Conservation (phyloP, 1,140 invertebrate species). For the Schmidtea mediterranea region DNA sequence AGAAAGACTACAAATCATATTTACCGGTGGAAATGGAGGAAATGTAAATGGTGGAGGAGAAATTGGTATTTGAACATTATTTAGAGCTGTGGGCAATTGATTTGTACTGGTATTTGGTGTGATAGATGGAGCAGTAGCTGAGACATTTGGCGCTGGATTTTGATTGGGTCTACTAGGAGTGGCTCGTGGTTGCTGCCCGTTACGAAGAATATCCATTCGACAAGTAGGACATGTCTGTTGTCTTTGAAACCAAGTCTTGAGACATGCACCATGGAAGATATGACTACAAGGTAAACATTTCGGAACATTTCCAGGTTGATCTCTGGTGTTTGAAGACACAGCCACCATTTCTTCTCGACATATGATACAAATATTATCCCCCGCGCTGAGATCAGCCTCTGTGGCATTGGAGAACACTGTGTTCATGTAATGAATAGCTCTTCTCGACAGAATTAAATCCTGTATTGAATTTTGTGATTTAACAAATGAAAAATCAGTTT, state of each 20-base stretch:
- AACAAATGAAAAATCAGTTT: no score
- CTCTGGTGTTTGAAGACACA: conserved; percentile 9
- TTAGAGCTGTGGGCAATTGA: conserved; percentile 18
- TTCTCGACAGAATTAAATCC: background rate
- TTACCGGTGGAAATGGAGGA: background rate
- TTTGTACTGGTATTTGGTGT: background rate
- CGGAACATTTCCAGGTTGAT: conserved; percentile 9
- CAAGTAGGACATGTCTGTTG: conserved; percentile 99
- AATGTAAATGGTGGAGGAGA: conserved; percentile 4
- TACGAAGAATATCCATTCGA: conserved; percentile 65
- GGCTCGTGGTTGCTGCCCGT: background rate
- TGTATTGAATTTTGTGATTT: conserved; percentile 88
- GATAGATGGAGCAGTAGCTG: conserved; percentile 6
- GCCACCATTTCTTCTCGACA: conserved; percentile 66
- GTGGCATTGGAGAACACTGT: conserved; percentile 41
- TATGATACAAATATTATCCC: conserved; percentile 95
- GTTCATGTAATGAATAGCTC: conserved; percentile 3
- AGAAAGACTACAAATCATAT: background rate
- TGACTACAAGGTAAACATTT: conserved; percentile 97
- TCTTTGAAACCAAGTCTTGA: conserved; percentile 95
- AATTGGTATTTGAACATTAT: background rate
- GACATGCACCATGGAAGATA: conserved; percentile 87
- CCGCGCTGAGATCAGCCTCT: conserved; percentile 58
- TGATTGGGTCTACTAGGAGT: background rate
- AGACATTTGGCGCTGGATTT: conserved; percentile 2